Base-by-base conservation (phyloP, 2,797 vertebrate species). In the Sciaenops ocellatus region DNA sequence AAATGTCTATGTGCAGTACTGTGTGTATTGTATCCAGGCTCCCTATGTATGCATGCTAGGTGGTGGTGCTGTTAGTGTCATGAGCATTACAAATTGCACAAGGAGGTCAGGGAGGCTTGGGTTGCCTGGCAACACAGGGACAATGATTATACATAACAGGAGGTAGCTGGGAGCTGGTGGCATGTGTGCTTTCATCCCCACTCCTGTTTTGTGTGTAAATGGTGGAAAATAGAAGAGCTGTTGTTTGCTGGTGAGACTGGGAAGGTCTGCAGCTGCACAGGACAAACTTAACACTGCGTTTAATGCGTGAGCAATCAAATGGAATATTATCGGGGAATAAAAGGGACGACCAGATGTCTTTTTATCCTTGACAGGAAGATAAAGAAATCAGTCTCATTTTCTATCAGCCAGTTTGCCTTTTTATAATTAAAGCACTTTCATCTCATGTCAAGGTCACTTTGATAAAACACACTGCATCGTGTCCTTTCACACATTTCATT, bases 121-220 rank as follows among this genome's bases (percentile, higher is more conserved):
- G 89, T 92, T 92, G 82, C 93, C 82, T 69, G 61, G 93, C 80
- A 93, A 92, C 87, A 79, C 22, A 68, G 59, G 67, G 69, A 79
- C 59, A 80, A 83, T 73, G 74, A 76, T 28, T 73, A 54, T 66
- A 66, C 22, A 38, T 83, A 46, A 68, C 46, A 57, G 15, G 24
- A 68, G 41, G 34, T 50, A 38, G 73, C 41, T 20, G 6, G 47
- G 56, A 69, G 59, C 57, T 28, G 48, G 24, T 42, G 26, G 72
- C 59, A 42, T n/a, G 5, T 0, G 46, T n/a, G 46, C 41, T 57
- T 67, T 69, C 8, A 42, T 22, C 55, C 50, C 41, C 6, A 57
- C 26, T 46, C 34, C 20, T 1, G 22, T 61, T 57, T 68, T n/a
- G 41, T 44, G 78, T 66, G 66, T 55, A 57, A 77, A 65, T 38